A percentile compares a stretch with the other conserved stretches of the same genome.
Evolutionary conservation across 2,113 vertebrate genomes (phyloP).

Genomic region (Xiphophorus hellerii): DNA sequence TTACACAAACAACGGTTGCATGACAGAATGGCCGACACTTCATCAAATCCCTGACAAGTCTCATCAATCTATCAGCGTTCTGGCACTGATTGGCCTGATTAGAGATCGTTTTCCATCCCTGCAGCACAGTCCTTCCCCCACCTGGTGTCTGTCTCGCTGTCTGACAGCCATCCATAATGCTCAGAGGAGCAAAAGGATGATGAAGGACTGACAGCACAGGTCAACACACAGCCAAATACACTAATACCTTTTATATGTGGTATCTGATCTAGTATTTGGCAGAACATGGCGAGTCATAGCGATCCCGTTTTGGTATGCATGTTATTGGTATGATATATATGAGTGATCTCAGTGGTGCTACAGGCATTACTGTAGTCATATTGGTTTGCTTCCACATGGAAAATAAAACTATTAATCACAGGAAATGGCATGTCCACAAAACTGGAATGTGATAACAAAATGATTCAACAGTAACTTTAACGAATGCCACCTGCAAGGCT

Average conservation of each 20-base stretch:
- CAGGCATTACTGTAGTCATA: slow-evolving; percentile 1
- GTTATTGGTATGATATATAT: not conserved
- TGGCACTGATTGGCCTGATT: slow-evolving; percentile 72
- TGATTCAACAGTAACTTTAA: slow-evolving; percentile 31
- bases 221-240: slow-evolving; percentile 30
- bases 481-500: slow-evolving; percentile 51
- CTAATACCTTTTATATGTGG: slow-evolving; percentile 34
- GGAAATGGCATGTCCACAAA: slow-evolving; percentile 41
- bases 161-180: slow-evolving; percentile 49
- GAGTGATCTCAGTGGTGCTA: slow-evolving; percentile 6
- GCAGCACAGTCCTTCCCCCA: slow-evolving; percentile 60
- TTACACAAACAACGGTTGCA: slow-evolving; percentile 70
- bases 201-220: slow-evolving; percentile 57
- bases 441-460: slow-evolving; percentile 34
- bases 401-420: slow-evolving; percentile 51
- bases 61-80: slow-evolving; percentile 75
- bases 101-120: slow-evolving; percentile 65
- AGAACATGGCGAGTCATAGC: slow-evolving; percentile 6
- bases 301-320: slow-evolving; percentile 16
- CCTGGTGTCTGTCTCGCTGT: slow-evolving; percentile 61
- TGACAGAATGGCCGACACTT: slow-evolving; percentile 57
- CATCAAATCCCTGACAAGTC: slow-evolving; percentile 70
- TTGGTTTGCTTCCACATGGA: slow-evolving; percentile 35
- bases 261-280: slow-evolving; percentile 7
- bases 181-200: slow-evolving; percentile 53